These are phyloP conservation scores for Urocitellus parryii DNA, from an alignment of 2,113 vertebrate genomes.

Conservation along the genomic window DNA sequence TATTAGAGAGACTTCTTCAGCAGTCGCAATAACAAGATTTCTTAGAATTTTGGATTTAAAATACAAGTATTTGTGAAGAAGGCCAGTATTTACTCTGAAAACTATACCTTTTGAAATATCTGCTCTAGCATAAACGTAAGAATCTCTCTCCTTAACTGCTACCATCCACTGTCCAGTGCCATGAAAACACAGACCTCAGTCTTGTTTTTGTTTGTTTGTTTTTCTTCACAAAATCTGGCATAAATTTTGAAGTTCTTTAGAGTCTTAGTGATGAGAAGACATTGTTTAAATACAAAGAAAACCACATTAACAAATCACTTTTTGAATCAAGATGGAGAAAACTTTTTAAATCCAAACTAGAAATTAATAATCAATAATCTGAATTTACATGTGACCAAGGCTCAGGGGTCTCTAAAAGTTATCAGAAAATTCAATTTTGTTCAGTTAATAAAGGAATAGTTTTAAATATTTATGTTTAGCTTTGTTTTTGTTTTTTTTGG, in stretches of 20 bases:
- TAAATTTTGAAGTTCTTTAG: background rate
- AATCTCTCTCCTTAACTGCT: background rate
- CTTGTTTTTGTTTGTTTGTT: background rate
- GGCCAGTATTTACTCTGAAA: background rate
- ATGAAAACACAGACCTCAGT: background rate
- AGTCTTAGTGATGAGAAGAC: background rate
- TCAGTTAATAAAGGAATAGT: background rate
- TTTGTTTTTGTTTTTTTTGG: too few relatives aligned
- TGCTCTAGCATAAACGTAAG: background rate
- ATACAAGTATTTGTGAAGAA: background rate
- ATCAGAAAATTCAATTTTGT: background rate
- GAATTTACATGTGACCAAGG: background rate
- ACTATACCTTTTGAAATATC: background rate
- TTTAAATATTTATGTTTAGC: background rate
- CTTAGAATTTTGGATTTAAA: background rate
- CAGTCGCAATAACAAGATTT: background rate
- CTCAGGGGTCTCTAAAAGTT: background rate
- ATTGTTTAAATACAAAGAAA: background rate
- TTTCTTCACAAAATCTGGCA: background rate
- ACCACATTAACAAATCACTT: background rate
- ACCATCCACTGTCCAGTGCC: background rate
- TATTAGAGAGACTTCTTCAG: background rate
- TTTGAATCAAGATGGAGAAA: constrained; percentile 16
- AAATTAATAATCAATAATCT: background rate
- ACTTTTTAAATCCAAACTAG: background rate